phyloP scores from a whole-genome alignment of 2,113 vertebrate genomes.

The Alligator sinensis region DNA sequence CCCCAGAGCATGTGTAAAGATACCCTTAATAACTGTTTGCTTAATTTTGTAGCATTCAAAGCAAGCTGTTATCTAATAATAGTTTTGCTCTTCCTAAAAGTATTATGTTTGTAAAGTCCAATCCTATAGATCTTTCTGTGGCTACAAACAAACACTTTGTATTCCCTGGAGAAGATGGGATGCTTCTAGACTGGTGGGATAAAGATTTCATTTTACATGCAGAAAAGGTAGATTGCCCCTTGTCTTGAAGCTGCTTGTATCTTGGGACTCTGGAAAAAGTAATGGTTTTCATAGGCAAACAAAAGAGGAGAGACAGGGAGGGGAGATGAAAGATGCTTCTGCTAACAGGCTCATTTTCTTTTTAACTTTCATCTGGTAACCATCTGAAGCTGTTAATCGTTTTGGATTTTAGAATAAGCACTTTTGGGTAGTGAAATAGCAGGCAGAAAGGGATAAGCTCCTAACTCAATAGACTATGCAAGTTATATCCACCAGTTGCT shows the following conservation, averaged over 20 bases:
- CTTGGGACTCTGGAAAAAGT: not conserved
- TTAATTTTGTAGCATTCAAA: too few species aligned
- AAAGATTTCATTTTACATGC: not conserved
- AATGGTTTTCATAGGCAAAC: not conserved
- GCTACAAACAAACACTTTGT: too few species aligned
- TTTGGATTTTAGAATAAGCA: not conserved
- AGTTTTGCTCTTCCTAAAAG: too few species aligned
- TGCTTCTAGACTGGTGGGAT: too few species aligned
- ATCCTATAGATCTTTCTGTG: too few species aligned
- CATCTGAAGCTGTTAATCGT: not conserved
- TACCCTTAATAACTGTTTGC: too few species aligned
- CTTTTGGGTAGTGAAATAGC: not conserved
- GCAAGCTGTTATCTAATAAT: too few species aligned
- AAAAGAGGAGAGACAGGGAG: not conserved
- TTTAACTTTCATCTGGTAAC: not conserved
- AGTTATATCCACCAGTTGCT: not conserved
- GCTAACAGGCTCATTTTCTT: not conserved
- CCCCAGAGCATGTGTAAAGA: too few species aligned
- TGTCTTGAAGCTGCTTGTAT: not conserved
- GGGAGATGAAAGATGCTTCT: not conserved
- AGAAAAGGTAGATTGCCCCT: not conserved
- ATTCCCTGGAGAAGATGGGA: too few species aligned
- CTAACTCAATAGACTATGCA: not conserved
- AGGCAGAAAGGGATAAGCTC: not conserved
- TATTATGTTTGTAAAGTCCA: too few species aligned